Base-by-base conservation (phyloP, 2,797 vertebrate genomes). In the Thaleichthys pacificus region DNA sequence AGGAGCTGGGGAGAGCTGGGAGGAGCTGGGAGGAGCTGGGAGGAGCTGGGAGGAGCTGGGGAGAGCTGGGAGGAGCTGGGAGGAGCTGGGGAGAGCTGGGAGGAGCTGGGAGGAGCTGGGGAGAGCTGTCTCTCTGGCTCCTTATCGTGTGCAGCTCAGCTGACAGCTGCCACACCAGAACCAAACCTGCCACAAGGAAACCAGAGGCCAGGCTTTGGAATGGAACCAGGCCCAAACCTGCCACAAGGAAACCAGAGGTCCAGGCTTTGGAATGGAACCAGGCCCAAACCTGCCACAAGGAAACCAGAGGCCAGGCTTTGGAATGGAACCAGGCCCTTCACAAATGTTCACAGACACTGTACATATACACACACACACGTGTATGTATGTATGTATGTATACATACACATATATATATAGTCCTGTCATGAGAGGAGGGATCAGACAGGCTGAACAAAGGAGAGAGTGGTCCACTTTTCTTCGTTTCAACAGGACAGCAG, bases 81-180 rank as follows among this genome's bases (percentile, higher is more conserved):
- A 24, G 1, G n/a, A n/a, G n/a, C n/a, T n/a, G n/a, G n/a, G n/a
- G n/a, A n/a, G 66, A 19, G 49, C 28, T 22, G 24, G 60, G 24
- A 24, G 1, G n/a, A n/a, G n/a, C n/a, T n/a, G n/a, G n/a, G n/a
- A n/a, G n/a, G n/a, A 19, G 49, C 28, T 22, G 24, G 60, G 22
- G 60, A 7, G n/a, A 9, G 28, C 42, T 42, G 24, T 26, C 49
- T 54, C 49, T 54, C 66, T 54, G 66, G 15, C 66, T 56, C n/a
- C 51, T 57, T 12, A 68, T 28, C 67, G 57, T 28, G 57, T 68
- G 66, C 17, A 15, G 30, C 67, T 67, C 42, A 57, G 30, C 8
- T 5, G 5, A 58, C 67, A 68, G 67, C 67, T 68, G 67, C 54
- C 19, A 28, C 30, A 17, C 51, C 66, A n/a, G 4, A 21, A 68